These are phyloP conservation scores for Girardinichthys multiradiatus DNA, from an alignment of 2,113 vertebrate genomes.

Conservation along the genomic window DNA sequence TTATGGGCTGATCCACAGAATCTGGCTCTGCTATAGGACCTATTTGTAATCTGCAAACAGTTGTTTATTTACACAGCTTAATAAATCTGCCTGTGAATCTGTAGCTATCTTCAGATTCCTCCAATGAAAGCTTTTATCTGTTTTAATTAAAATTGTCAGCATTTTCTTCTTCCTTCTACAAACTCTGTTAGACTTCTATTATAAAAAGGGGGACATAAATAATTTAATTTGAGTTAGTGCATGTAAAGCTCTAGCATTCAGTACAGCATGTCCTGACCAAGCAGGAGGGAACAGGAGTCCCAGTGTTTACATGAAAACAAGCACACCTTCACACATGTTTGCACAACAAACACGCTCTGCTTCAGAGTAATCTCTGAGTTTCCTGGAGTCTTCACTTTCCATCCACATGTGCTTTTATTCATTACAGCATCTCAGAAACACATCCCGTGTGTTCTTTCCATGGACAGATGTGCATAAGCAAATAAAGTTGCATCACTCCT, in stretches of 20 bases:
- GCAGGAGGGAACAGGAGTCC: conserved; percentile 26
- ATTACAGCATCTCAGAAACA: conserved; percentile 22
- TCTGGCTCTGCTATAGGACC: too few relatives aligned
- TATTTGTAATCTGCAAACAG: too few relatives aligned
- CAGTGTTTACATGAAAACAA: conserved; percentile 70
- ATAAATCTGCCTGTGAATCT: neutral
- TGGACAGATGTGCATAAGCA: conserved; percentile 13
- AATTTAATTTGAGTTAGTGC: conserved; percentile 12
- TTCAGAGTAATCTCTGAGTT: conserved; percentile 42
- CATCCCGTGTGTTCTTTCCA: conserved; percentile 2
- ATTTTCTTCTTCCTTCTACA: neutral
- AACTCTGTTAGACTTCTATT: neutral
- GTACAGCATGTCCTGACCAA: conserved; percentile 28
- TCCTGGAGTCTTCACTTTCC: conserved; percentile 33
- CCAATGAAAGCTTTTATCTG: neutral
- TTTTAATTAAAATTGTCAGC: neutral
- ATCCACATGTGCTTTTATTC: conserved; percentile 12
- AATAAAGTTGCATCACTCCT: conserved; percentile 14
- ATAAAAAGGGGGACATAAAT: neutral
- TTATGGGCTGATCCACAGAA: too few relatives aligned
- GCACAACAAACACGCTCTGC: conserved; percentile 56
- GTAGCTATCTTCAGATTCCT: neutral
- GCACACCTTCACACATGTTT: conserved; percentile 44
- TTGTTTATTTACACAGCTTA: too few relatives aligned
- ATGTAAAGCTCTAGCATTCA: conserved; percentile 2